A percentile compares a stretch with the other conserved stretches of the same genome.
Evolutionary conservation across 2,113 vertebrate species (phyloP).

Genomic region (Leucopsar rothschildi): DNA sequence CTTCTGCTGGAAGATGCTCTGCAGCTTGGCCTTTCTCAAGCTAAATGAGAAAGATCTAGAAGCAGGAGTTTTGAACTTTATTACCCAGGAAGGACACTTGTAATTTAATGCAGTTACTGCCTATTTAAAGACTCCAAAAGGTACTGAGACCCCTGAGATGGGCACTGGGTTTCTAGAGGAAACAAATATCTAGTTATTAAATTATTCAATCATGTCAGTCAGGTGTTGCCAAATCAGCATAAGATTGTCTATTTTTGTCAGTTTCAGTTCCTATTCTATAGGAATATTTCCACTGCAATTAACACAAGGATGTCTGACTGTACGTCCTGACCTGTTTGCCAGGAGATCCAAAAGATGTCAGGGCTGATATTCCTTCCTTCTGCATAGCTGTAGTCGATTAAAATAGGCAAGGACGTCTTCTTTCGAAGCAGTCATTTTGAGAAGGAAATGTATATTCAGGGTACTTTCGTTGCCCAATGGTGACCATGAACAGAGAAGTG

Average conservation of each 20-base stretch:
- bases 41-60: neutral
- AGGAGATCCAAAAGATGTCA: neutral
- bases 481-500: neutral
- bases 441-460: neutral
- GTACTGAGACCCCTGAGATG: neutral
- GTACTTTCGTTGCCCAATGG: neutral
- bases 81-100: neutral
- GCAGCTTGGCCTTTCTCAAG: neutral
- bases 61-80: neutral
- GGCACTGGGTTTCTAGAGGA: neutral
- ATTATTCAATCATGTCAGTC: neutral
- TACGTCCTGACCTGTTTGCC: neutral
- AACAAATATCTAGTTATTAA: neutral
- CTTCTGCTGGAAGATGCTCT: neutral
- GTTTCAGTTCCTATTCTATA: neutral
- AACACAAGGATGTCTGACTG: neutral
- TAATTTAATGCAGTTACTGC: neutral
- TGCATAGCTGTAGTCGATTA: neutral
- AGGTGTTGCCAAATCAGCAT: neutral
- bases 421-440: neutral
- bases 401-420: neutral
- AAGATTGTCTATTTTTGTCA: neutral
- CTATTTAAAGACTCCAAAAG: neutral
- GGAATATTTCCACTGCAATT: neutral
- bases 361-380: neutral